phyloP scores from a whole-genome alignment of 2,797 vertebrate genomes.

The Sebastolobus alascanus region DNA sequence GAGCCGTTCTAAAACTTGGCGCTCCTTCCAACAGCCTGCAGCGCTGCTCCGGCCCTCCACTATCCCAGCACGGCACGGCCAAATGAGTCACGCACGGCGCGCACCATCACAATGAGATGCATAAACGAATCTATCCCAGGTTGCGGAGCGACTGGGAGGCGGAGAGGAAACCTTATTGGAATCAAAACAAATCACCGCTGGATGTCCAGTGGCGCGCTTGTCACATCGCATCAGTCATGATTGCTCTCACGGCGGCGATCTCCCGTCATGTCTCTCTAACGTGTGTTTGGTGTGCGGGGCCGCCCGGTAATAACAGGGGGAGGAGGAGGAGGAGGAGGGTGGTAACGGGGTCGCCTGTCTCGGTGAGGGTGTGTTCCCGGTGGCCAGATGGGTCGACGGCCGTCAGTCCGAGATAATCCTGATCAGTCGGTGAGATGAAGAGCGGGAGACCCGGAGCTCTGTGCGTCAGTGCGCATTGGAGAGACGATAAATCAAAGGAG shows the following conservation, averaged over 20 bases:
- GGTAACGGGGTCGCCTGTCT: background rate
- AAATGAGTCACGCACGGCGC: background rate
- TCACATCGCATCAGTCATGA: slow-evolving; percentile 53
- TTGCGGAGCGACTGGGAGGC: slow-evolving; percentile 6
- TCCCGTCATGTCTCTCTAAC: slow-evolving; percentile 34
- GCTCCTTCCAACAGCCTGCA: slow-evolving; percentile 18
- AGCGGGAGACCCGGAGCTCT: slow-evolving; percentile 67
- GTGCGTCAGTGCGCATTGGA: slow-evolving; percentile 80
- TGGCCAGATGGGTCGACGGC: slow-evolving; percentile 51
- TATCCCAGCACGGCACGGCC: background rate
- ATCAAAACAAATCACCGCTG: slow-evolving; percentile 38
- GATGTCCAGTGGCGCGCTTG: slow-evolving; percentile 31
- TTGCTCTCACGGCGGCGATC: slow-evolving; percentile 24
- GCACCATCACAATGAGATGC: slow-evolving; percentile 22
- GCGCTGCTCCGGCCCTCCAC: slow-evolving; percentile 23
- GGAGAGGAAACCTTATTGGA: slow-evolving; percentile 8
- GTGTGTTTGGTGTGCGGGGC: slow-evolving; percentile 38
- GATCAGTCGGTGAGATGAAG: slow-evolving; percentile 63
- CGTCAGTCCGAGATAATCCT: slow-evolving; percentile 53
- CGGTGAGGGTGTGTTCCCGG: slow-evolving; percentile 42
- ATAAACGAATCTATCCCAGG: slow-evolving; percentile 27
- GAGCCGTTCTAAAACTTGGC: slow-evolving; percentile 11
- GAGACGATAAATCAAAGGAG: slow-evolving; percentile 78
- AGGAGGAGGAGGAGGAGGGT: too few relatives aligned
- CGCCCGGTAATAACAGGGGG: background rate